Evolutionary conservation across 2,113 vertebrate species (phyloP).

Genomic region (Eclectus roratus): DNA sequence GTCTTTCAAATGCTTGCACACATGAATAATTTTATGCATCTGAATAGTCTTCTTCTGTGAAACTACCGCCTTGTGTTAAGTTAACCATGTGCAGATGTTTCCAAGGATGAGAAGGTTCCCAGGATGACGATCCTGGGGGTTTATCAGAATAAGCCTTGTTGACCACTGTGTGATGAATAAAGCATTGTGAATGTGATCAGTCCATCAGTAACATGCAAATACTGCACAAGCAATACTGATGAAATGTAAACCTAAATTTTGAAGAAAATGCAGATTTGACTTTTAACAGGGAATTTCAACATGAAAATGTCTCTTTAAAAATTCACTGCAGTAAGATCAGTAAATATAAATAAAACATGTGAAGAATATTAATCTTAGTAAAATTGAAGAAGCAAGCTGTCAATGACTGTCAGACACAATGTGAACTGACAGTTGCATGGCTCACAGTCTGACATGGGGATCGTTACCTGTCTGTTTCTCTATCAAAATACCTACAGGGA

Average conservation of each 20-base stretch:
- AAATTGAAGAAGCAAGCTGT: slow-evolving; percentile 65
- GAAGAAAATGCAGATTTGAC: background rate
- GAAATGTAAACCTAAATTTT: slow-evolving; percentile 1
- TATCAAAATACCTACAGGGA: slow-evolving; percentile 58
- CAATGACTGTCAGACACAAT: slow-evolving; percentile 63
- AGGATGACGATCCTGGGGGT: background rate
- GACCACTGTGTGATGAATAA: background rate
- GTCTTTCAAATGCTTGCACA: background rate
- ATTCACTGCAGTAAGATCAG: slow-evolving; percentile 12
- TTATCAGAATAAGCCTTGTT: background rate
- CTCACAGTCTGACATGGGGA: slow-evolving; percentile 49
- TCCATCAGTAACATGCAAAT: background rate
- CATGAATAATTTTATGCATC: background rate
- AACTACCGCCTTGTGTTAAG: background rate
- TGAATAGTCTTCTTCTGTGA: background rate
- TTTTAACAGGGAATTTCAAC: background rate
- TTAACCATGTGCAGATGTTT: background rate
- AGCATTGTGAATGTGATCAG: background rate
- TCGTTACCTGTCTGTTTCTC: slow-evolving; percentile 65
- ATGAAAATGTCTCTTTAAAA: slow-evolving; percentile 27
- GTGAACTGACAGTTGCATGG: slow-evolving; percentile 63
- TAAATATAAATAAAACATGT: slow-evolving; percentile 58
- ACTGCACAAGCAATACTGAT: background rate
- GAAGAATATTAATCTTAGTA: slow-evolving; percentile 65
- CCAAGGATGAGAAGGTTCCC: background rate